Conservation (phyloP, 2,888 invertebrate genomes). For the Protodeltote pygarga region DNA sequence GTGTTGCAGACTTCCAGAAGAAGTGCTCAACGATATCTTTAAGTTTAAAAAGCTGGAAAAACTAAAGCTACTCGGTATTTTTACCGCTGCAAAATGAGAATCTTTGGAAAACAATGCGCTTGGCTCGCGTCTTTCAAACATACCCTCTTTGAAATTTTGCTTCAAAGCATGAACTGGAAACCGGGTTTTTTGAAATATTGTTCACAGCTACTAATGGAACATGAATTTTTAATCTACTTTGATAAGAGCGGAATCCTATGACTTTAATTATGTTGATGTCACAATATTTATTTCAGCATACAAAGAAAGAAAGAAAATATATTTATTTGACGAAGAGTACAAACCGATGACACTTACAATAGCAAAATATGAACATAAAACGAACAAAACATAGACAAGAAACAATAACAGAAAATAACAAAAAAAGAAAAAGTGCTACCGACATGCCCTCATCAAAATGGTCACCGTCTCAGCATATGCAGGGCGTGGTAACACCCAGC, state of each 20-base stretch:
- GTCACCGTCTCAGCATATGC: too few relatives aligned
- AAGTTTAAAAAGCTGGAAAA: slow-evolving; percentile 58
- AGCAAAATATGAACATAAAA: too few relatives aligned
- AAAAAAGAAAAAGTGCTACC: too few relatives aligned
- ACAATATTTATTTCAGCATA: too few relatives aligned
- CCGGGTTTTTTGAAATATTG: slow-evolving; percentile 65
- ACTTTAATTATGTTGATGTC: too few relatives aligned
- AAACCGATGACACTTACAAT: too few relatives aligned
- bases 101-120: slow-evolving; percentile 63
- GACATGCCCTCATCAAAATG: too few relatives aligned
- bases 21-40: slow-evolving; percentile 47
- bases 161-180: slow-evolving; percentile 60
- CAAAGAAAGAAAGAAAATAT: too few relatives aligned
- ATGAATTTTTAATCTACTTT: slow-evolving; percentile 61
- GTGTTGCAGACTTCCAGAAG: slow-evolving; percentile 3
- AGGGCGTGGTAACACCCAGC: too few relatives aligned
- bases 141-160: slow-evolving; percentile 60
- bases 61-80: slow-evolving; percentile 55
- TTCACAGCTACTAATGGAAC: slow-evolving; percentile 58
- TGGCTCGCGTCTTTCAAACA: slow-evolving; percentile 60
- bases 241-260: slow-evolving; percentile 41
- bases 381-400: too few relatives aligned
- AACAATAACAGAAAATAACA: too few relatives aligned
- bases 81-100: slow-evolving; percentile 61
- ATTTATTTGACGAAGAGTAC: too few relatives aligned